Percentiles rank a stretch among this genome's conserved stretches.
Conservation (phyloP, 35 echinoderm and acorn worm genomes). For the Strongylocentrotus purpuratus region DNA sequence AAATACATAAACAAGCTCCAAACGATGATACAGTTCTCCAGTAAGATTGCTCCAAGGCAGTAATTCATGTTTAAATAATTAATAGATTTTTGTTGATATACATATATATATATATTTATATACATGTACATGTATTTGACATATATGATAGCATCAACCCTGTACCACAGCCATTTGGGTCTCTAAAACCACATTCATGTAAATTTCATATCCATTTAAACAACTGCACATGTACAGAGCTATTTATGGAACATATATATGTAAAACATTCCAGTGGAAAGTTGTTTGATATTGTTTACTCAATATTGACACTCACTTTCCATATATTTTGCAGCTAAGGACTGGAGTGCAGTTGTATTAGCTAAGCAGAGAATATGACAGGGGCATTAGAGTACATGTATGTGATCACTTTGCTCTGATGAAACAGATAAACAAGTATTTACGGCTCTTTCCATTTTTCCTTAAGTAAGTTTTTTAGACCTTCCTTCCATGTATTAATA, state of each 20-base stretch:
- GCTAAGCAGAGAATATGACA: no score
- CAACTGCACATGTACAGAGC: neutral
- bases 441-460: no score
- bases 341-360: no score
- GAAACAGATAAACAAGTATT: no score
- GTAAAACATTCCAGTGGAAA: neutral
- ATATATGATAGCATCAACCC: neutral
- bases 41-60: neutral
- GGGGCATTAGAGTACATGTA: no score
- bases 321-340: no score
- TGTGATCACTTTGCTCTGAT: neutral
- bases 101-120: no score
- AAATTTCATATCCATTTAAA: neutral
- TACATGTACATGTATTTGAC: neutral
- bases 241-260: neutral
- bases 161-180: neutral
- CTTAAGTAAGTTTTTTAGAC: no score
- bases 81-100: no score
- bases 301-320: neutral
- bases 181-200: no score
- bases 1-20: neutral
- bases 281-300: neutral
- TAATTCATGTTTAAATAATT: no score
- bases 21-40: neutral
- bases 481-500: no score